These are phyloP conservation scores for Limosa lapponica DNA, from an alignment of 2,797 vertebrate genomes.

Conservation along the genomic window DNA sequence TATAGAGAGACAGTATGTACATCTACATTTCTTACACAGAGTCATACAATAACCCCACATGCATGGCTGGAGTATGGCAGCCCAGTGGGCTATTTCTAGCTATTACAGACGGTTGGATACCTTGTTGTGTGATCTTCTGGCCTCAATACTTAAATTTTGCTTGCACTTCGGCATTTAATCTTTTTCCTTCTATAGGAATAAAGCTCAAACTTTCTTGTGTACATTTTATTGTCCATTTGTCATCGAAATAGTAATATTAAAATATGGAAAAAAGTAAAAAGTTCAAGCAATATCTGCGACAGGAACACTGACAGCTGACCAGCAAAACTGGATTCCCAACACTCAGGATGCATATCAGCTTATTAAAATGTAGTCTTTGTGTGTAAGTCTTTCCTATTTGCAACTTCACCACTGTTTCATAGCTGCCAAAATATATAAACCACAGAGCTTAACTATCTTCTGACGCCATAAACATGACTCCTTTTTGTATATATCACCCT, in stretches of 20 bases:
- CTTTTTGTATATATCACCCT: neutral
- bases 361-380: neutral
- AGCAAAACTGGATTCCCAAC: neutral
- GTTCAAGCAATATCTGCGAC: neutral
- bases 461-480: neutral
- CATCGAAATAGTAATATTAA: neutral
- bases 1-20: neutral
- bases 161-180: neutral
- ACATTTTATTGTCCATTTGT: neutral
- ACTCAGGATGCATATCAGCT: neutral
- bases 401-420: neutral
- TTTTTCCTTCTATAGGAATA: neutral
- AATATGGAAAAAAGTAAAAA: neutral
- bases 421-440: neutral
- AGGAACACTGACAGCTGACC: neutral
- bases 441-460: neutral
- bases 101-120: neutral
- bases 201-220: neutral
- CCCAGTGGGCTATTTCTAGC: neutral
- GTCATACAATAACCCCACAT: neutral
- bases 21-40: neutral
- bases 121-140: neutral
- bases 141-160: neutral
- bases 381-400: neutral
- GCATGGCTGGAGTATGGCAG: neutral